phyloP scores from a whole-genome alignment of 1,140 invertebrate species.

The Odontomachus brunneus region DNA sequence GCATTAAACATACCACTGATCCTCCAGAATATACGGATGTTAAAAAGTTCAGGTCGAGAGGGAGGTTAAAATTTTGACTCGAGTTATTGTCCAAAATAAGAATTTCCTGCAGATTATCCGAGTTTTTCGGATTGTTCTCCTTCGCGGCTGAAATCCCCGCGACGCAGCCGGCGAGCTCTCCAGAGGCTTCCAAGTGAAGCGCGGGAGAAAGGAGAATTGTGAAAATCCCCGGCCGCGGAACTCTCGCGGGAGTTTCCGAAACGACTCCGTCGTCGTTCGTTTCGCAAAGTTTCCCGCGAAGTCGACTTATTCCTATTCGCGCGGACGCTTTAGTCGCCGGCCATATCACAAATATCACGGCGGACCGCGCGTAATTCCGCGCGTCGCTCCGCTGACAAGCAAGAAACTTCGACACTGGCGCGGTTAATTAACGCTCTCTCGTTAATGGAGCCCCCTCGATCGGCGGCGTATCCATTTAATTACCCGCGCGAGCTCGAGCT shows the following conservation, averaged over 20 bases:
- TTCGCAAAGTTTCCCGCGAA: conserved; percentile 41
- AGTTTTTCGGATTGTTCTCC: no score
- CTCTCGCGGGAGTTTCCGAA: background rate
- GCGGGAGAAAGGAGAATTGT: background rate
- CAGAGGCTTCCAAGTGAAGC: background rate
- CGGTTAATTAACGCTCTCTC: conserved; percentile 60
- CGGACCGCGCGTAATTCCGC: conserved; percentile 28
- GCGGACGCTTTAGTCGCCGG: conserved; percentile 37
- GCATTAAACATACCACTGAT: no score
- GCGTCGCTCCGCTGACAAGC: conserved; percentile 28
- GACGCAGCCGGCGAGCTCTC: background rate
- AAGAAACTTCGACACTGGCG: conserved; percentile 54
- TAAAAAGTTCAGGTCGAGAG: no score
- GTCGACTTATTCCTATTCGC: conserved; percentile 22
- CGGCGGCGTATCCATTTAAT: conserved; percentile 55
- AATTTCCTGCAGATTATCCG: no score
- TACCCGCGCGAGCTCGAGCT: conserved; percentile 30
- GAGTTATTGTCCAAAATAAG: no score
- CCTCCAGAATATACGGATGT: no score
- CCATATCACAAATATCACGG: conserved; percentile 53
- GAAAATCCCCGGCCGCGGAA: background rate
- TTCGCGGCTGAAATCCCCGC: no score
- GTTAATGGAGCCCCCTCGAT: conserved; percentile 55
- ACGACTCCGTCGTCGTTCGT: background rate
- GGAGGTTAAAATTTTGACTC: no score